Conservation (phyloP, 2,888 invertebrate species). For the Rhimphoctona megacephalus region DNA sequence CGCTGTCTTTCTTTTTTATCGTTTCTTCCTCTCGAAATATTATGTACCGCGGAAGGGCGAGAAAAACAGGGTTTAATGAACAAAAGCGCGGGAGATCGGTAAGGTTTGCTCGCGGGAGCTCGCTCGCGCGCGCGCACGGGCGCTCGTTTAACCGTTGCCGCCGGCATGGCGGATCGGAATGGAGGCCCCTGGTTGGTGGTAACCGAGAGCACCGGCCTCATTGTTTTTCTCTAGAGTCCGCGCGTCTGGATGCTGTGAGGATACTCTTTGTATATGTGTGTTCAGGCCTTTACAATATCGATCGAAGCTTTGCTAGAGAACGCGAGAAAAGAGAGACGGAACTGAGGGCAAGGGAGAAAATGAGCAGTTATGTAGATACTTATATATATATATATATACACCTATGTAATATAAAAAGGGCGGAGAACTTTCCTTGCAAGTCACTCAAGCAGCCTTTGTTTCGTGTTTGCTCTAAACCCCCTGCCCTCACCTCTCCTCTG, state of each 20-base stretch:
- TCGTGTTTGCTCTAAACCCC: slow-evolving; percentile 79
- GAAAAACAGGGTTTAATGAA: slow-evolving; percentile 57
- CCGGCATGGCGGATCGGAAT: slow-evolving; percentile 79
- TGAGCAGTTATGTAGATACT: not conserved
- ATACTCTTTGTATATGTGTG: not conserved
- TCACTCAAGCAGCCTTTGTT: slow-evolving; percentile 78
- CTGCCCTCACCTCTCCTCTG: slow-evolving; percentile 59
- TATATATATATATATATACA: slow-evolving; percentile 17
- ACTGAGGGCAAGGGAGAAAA: slow-evolving; percentile 4
- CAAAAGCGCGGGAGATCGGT: slow-evolving; percentile 41
- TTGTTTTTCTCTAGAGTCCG: slow-evolving; percentile 77
- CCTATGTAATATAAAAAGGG: slow-evolving; percentile 21
- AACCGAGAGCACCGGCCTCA: slow-evolving; percentile 71
- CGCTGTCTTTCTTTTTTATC: not conserved
- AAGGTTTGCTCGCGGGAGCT: slow-evolving; percentile 29
- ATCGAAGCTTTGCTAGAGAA: slow-evolving; percentile 69
- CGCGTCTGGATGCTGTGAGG: slow-evolving; percentile 66
- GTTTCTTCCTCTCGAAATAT: slow-evolving; percentile 27
- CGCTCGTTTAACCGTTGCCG: slow-evolving; percentile 64
- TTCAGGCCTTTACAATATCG: slow-evolving; percentile 63
- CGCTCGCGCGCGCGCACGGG: slow-evolving; percentile 10
- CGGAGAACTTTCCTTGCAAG: slow-evolving; percentile 74
- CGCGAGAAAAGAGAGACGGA: slow-evolving; percentile 72
- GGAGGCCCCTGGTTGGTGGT: slow-evolving; percentile 64
- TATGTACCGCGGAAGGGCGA: slow-evolving; percentile 46